Conservation (phyloP, 2,888 invertebrate genomes). For the Strigamia crassipes region DNA sequence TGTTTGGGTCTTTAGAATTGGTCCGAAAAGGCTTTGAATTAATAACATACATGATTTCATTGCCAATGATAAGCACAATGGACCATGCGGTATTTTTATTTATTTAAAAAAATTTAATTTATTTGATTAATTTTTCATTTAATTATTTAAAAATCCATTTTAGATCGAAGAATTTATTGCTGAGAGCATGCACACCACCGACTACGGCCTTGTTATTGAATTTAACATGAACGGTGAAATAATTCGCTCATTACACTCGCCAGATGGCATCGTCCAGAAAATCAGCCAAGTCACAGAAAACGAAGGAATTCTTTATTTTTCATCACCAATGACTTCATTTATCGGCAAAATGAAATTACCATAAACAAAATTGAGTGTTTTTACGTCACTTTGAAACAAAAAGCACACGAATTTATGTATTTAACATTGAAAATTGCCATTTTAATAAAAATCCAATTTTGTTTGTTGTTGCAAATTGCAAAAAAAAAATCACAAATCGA, state of each 20-base stretch:
- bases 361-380: not conserved
- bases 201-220: constrained; percentile 56
- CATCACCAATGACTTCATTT: not conserved
- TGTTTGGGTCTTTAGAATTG: not conserved
- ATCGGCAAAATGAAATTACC: constrained; percentile 24
- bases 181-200: not conserved
- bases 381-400: not conserved
- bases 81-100: not conserved
- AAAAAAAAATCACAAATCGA: not conserved
- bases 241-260: constrained; percentile 56
- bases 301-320: constrained; percentile 1
- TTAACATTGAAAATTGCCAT: too few species aligned
- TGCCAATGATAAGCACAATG: not conserved
- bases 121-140: not conserved
- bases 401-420: not conserved
- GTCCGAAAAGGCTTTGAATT: not conserved
- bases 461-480: not conserved
- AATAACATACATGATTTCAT: not conserved
- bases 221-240: constrained; percentile 55
- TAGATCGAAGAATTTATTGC: not conserved
- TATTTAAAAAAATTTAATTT: not conserved
- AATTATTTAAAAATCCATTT: not conserved
- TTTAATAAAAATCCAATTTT: too few species aligned
- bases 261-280: constrained; percentile 52
- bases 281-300: constrained; percentile 42